Percentiles rank a stretch among this genome's conserved stretches.
Conservation (phyloP, 2,113 vertebrate species). For the Elanus axillaris region DNA sequence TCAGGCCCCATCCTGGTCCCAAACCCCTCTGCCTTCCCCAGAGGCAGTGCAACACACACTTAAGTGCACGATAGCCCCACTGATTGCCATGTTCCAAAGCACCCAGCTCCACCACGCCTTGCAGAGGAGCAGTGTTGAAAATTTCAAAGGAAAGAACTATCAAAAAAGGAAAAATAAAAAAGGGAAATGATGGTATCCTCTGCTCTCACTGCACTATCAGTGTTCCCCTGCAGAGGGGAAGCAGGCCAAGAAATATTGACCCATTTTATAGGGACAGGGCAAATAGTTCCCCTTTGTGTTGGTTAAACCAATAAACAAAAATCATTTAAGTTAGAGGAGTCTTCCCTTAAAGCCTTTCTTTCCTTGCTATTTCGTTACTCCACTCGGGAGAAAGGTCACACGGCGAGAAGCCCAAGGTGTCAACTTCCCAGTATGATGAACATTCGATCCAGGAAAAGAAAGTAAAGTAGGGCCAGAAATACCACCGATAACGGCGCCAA, state of each 20-base stretch:
- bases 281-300: not conserved
- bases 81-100: fast-evolving
- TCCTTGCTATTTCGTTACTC: not conserved
- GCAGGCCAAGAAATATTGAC: not conserved
- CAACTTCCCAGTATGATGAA: not conserved
- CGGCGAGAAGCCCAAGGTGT: not conserved
- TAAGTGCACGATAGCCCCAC: fast-evolving
- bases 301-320: not conserved
- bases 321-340: not conserved
- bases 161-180: not conserved
- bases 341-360: not conserved
- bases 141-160: not conserved
- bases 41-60: not conserved
- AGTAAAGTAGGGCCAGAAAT: constrained; percentile 8
- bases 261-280: not conserved
- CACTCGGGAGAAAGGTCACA: not conserved
- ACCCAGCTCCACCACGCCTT: not conserved
- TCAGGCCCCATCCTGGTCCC: not conserved
- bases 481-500: not conserved
- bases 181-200: not conserved
- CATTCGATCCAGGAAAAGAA: not conserved
- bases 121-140: not conserved
- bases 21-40: not conserved
- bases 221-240: not conserved
- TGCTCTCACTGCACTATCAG: not conserved